These are phyloP conservation scores for Gari tellinella DNA, from an alignment of 2,888 invertebrate species.

Conservation along the genomic window DNA sequence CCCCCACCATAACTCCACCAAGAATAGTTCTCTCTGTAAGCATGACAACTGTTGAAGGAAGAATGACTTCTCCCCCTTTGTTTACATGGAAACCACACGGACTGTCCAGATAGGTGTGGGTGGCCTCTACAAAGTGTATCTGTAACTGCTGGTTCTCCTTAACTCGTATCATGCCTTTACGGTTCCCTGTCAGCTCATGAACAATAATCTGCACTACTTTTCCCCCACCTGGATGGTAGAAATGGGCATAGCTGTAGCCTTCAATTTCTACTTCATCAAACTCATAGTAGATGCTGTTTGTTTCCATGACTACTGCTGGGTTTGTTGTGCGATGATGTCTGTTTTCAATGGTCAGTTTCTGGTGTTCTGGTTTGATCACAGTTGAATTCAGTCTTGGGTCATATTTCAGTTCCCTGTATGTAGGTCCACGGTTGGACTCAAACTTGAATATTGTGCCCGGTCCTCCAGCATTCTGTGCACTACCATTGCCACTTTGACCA, in stretches of 20 bases:
- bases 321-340: slow-evolving; percentile 59
- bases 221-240: slow-evolving; percentile 66
- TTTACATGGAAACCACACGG: slow-evolving; percentile 77
- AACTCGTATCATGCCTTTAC: slow-evolving; percentile 71
- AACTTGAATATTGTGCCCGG: slow-evolving; percentile 77
- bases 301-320: slow-evolving; percentile 76
- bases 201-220: slow-evolving; percentile 64
- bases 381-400: slow-evolving; percentile 70
- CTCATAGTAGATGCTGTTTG: slow-evolving; percentile 64
- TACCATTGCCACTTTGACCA: slow-evolving; percentile 52
- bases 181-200: slow-evolving; percentile 74
- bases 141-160: slow-evolving; percentile 66
- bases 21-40: slow-evolving; percentile 67
- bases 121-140: slow-evolving; percentile 71
- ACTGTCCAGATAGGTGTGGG: slow-evolving; percentile 75
- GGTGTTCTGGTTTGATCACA: slow-evolving; percentile 69
- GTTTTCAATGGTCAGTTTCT: slow-evolving; percentile 70
- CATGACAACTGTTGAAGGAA: slow-evolving; percentile 69
- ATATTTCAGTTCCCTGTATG: slow-evolving; percentile 76
- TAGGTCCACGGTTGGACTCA: slow-evolving; percentile 73
- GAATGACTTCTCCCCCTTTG: slow-evolving; percentile 69
- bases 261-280: slow-evolving; percentile 75
- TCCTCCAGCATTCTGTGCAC: slow-evolving; percentile 61
- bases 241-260: slow-evolving; percentile 73
- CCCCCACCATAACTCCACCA: slow-evolving; percentile 70